Conservation (phyloP, 2,113 vertebrate genomes). For the Mirza zaza region DNA sequence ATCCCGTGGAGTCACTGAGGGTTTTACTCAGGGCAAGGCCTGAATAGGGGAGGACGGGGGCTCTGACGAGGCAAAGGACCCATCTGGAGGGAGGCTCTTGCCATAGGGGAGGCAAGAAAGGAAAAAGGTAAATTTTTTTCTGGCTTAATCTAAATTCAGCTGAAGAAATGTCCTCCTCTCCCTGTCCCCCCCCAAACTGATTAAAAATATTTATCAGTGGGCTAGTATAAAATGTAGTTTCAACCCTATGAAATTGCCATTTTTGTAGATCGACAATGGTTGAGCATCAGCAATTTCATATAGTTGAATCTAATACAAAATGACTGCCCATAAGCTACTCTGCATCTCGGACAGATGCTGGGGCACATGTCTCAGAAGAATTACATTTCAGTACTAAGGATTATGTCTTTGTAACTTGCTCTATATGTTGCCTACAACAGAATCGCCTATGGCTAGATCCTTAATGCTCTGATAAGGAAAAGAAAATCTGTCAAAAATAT, state of each 20-base stretch:
- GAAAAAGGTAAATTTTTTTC: not conserved
- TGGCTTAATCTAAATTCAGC: not conserved
- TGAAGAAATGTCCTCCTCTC: not conserved
- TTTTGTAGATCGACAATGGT: not conserved
- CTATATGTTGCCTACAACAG: slow-evolving; percentile 41
- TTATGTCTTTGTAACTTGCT: slow-evolving; percentile 39
- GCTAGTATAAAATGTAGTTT: not conserved
- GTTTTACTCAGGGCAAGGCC: not conserved
- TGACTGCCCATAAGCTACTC: slow-evolving; percentile 21
- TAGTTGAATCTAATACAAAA: slow-evolving; percentile 46
- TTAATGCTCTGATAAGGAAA: slow-evolving; percentile 43
- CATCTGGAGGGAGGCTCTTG: not conserved
- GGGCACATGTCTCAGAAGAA: slow-evolving; percentile 18
- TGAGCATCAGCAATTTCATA: slow-evolving; percentile 1
- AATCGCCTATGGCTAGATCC: slow-evolving; percentile 57
- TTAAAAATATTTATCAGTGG: slow-evolving; percentile 41
- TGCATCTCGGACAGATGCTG: slow-evolving; percentile 24
- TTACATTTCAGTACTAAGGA: slow-evolving; percentile 53
- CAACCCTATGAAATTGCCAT: not conserved
- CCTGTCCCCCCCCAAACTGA: not conserved
- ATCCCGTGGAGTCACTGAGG: not conserved
- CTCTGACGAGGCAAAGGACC: not conserved
- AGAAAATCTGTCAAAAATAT: slow-evolving; percentile 57
- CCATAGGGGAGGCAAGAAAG: not conserved
- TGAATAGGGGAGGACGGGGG: not conserved